These are phyloP conservation scores for Epinotia bilunana DNA, from an alignment of 2,888 invertebrate genomes.

Conservation along the genomic window DNA sequence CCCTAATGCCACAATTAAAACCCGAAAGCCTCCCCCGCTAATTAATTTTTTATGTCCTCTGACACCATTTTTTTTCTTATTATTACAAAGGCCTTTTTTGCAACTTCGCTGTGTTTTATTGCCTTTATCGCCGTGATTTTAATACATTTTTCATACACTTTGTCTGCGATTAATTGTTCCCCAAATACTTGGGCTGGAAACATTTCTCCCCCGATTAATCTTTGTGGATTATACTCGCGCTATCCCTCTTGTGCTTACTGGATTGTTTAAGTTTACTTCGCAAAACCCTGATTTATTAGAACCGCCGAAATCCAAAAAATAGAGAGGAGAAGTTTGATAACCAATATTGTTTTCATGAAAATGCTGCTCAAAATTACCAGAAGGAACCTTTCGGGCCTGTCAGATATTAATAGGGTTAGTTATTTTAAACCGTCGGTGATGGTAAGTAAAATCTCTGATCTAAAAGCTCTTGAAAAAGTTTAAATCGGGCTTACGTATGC, in stretches of 20 bases:
- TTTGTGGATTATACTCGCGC: conserved; percentile 32
- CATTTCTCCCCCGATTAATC: conserved; percentile 32
- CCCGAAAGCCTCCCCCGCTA: conserved; percentile 48
- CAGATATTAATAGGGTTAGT: too few relatives aligned
- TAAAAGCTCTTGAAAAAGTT: too few relatives aligned
- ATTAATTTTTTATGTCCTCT: conserved; percentile 60
- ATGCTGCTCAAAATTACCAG: too few relatives aligned
- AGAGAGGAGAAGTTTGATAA: too few relatives aligned
- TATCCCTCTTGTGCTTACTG: conserved; percentile 21
- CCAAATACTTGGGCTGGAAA: conserved; percentile 31
- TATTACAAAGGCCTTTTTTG: conserved; percentile 49
- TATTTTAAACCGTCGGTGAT: too few relatives aligned
- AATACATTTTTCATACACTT: conserved; percentile 37
- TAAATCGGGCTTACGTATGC: too few relatives aligned
- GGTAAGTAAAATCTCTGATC: too few relatives aligned
- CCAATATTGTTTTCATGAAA: too few relatives aligned
- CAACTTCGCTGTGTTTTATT: conserved; percentile 51
- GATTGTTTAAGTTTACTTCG: conserved; percentile 8
- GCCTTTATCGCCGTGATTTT: conserved; percentile 52
- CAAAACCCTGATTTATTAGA: not conserved
- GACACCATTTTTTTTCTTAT: conserved; percentile 58
- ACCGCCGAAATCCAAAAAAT: not conserved
- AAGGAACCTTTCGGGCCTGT: too few relatives aligned
- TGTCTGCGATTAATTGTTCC: conserved; percentile 38
- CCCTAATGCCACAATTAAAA: conserved; percentile 51